A percentile compares a stretch with the other conserved stretches of the same genome.
Conservation (phyloP, 2,888 invertebrate species). For the Eilema sororculum region DNA sequence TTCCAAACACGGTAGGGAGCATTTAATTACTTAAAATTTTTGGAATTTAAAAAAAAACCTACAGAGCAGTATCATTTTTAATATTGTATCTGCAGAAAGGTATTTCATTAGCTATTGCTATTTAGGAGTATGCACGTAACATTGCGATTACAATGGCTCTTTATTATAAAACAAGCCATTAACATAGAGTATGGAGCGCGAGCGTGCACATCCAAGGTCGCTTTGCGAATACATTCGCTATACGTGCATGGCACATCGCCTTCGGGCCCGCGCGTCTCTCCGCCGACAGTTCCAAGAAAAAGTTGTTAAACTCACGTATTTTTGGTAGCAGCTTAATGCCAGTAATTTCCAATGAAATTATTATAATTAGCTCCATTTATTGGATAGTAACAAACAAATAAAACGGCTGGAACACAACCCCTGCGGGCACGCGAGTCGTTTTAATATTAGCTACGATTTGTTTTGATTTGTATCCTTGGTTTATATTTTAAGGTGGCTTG, state of each 20-base stretch:
- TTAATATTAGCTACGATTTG: slow-evolving; percentile 58
- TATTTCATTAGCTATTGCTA: background rate
- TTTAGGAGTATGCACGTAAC: background rate
- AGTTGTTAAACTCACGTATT: slow-evolving; percentile 86
- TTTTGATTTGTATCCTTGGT: slow-evolving; percentile 63
- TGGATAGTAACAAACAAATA: slow-evolving; percentile 86
- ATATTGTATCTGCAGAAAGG: background rate
- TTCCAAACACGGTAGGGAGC: too few relatives aligned
- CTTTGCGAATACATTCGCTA: slow-evolving; percentile 62
- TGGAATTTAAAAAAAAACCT: background rate
- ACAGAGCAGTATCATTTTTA: too few relatives aligned
- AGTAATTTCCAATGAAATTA: slow-evolving; percentile 85
- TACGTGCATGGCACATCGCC: slow-evolving; percentile 71
- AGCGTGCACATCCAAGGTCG: slow-evolving; percentile 70
- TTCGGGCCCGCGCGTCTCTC: slow-evolving; percentile 68
- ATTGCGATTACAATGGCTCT: slow-evolving; percentile 16
- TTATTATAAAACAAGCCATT: slow-evolving; percentile 30
- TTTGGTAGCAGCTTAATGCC: slow-evolving; percentile 87
- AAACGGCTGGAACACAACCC: slow-evolving; percentile 76
- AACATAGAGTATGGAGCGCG: slow-evolving; percentile 31
- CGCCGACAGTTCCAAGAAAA: slow-evolving; percentile 82
- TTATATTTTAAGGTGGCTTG: slow-evolving; percentile 43
- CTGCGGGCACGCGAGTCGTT: slow-evolving; percentile 63
- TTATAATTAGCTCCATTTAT: slow-evolving; percentile 86
- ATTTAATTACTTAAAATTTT: background rate